These are phyloP conservation scores for Cisticola juncidis DNA, from an alignment of 2,113 vertebrate species.

Conservation along the genomic window DNA sequence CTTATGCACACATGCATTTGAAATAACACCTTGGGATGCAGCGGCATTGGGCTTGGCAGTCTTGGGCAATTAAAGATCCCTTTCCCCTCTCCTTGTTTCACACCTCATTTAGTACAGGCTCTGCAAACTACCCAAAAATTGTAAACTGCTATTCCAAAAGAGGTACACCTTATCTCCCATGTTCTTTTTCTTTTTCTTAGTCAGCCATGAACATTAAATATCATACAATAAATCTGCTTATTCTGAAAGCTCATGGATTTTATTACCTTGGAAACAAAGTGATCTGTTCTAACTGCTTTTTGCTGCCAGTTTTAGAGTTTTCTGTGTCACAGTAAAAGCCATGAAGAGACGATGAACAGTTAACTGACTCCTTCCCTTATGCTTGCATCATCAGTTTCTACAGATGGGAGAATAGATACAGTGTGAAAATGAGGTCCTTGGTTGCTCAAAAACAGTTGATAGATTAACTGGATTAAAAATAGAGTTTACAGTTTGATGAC, in stretches of 20 bases:
- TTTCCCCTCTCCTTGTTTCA: background rate
- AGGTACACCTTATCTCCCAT: background rate
- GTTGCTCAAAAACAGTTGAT: background rate
- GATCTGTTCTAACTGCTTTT: background rate
- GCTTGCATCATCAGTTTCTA: background rate
- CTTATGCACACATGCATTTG: background rate
- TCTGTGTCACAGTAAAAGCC: background rate
- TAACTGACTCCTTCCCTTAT: background rate
- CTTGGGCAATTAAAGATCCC: background rate
- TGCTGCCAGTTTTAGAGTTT: constrained; percentile 1
- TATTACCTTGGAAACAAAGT: constrained; percentile 40
- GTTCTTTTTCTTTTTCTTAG: background rate
- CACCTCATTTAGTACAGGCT: background rate
- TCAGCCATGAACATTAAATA: background rate
- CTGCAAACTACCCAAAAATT: background rate
- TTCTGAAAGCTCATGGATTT: constrained; percentile 10
- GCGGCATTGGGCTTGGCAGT: background rate
- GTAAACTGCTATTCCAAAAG: background rate
- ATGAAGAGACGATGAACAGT: background rate
- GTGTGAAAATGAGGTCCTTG: background rate
- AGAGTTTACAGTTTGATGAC: background rate
- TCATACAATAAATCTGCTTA: constrained; percentile 15
- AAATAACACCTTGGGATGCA: background rate
- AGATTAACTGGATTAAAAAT: background rate
- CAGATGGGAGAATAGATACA: background rate